Conservation (phyloP, 2,888 invertebrate species). For the Leistus spinibarbis region DNA sequence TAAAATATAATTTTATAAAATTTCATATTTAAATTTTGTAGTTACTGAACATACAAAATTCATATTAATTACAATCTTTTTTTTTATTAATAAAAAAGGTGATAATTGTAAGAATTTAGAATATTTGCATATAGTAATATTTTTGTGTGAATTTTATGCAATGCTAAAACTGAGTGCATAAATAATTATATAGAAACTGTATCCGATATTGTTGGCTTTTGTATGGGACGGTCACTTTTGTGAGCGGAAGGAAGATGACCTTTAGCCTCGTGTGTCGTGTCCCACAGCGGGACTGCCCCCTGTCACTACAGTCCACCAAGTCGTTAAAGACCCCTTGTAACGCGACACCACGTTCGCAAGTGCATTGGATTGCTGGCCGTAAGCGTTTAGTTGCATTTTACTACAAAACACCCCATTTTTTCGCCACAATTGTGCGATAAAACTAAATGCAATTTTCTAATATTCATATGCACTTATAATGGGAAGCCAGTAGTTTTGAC, state of each 20-base stretch:
- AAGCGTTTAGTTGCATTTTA: slow-evolving; percentile 48
- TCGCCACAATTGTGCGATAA: slow-evolving; percentile 52
- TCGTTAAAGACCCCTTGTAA: neutral
- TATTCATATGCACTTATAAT: slow-evolving; percentile 40
- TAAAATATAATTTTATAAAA: too few relatives aligned
- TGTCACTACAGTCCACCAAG: neutral
- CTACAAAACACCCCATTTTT: slow-evolving; percentile 53
- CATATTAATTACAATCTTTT: too few relatives aligned
- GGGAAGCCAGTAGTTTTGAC: neutral
- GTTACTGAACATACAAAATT: too few relatives aligned
- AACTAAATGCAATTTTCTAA: slow-evolving; percentile 50
- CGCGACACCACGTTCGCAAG: neutral
- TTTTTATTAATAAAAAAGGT: too few relatives aligned
- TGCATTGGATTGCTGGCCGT: slow-evolving; percentile 36
- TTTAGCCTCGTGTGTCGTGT: slow-evolving; percentile 46
- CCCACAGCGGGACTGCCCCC: slow-evolving; percentile 29
- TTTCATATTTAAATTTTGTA: too few relatives aligned
- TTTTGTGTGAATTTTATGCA: too few relatives aligned
- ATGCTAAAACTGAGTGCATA: neutral
- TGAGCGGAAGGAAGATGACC: slow-evolving; percentile 51
- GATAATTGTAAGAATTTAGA: too few relatives aligned
- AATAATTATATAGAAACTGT: neutral
- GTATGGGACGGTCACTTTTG: slow-evolving; percentile 15
- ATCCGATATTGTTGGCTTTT: neutral
- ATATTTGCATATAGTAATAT: too few relatives aligned